Percentiles rank a stretch among this genome's conserved stretches.
phyloP scores from a whole-genome alignment of 1,140 invertebrate species.

The Penaeus indicus region DNA sequence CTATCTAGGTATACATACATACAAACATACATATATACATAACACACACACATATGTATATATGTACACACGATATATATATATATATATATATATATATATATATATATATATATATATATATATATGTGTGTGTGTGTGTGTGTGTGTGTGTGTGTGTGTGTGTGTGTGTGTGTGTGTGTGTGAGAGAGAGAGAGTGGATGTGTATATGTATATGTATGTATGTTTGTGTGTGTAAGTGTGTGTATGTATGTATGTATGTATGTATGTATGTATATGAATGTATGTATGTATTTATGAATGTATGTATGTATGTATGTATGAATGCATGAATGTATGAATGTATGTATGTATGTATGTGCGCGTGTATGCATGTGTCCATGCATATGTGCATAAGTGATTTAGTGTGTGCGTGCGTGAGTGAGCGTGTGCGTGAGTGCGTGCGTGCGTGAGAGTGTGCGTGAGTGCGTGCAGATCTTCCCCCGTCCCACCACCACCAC shows the following conservation, averaged over 20 bases:
- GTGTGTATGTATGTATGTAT: constrained; percentile 15
- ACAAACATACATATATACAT: no score
- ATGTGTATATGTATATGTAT: not conserved
- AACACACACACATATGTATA: no score
- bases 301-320: no score
- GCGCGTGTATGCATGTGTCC: not conserved
- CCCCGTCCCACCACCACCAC: no score
- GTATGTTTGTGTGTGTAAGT: not conserved
- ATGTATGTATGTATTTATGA: no score
- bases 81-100: no score
- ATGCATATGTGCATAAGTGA: not conserved
- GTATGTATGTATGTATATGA: not conserved
- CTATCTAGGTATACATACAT: no score
- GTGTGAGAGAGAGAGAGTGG: no score
- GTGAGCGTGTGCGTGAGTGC: not conserved
- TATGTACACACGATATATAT: no score
- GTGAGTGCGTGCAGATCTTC: not conserved
- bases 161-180: no score
- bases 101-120: not conserved
- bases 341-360: not conserved
- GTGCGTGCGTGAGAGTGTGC: constrained; percentile 16
- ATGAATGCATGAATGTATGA: not conserved
- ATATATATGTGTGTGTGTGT: not conserved
- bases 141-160: not conserved
- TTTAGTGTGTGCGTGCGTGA: not conserved